Evolutionary conservation across 2,797 vertebrate genomes (phyloP).

Genomic region (Sebastes minor): DNA sequence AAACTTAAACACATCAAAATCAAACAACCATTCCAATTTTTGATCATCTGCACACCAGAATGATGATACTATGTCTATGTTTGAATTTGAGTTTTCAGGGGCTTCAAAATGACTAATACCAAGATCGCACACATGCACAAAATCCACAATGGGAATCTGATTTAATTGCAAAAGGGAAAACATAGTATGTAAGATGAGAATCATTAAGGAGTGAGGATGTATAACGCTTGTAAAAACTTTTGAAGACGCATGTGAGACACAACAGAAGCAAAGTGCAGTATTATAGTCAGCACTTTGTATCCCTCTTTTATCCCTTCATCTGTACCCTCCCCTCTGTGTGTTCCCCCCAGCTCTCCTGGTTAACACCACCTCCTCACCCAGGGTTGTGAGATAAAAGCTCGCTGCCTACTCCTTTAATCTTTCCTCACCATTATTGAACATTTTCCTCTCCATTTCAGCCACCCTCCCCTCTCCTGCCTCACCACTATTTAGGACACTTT

Average conservation of each 20-base stretch:
- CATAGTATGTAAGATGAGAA: neutral
- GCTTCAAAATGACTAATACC: neutral
- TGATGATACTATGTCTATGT: neutral
- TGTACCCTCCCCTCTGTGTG: constrained; percentile 7
- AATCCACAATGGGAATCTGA: neutral
- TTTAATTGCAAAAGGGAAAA: neutral
- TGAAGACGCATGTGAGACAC: constrained; percentile 33
- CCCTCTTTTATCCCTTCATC: constrained; percentile 30
- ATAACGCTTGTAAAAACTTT: neutral
- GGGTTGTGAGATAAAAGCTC: constrained; percentile 57
- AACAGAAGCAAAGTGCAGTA: constrained; percentile 38
- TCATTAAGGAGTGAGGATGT: neutral
- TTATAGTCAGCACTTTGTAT: constrained; percentile 57
- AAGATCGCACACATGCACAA: neutral
- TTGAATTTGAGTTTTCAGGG: neutral
- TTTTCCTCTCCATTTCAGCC: constrained; percentile 17
- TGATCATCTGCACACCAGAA: neutral
- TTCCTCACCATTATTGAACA: constrained; percentile 28
- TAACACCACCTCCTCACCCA: constrained; percentile 21
- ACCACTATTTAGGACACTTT: constrained; percentile 14
- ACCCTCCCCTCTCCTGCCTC: neutral
- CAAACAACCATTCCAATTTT: neutral
- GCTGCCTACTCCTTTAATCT: constrained; percentile 59
- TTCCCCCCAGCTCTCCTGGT: constrained; percentile 44
- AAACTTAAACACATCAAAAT: neutral